Evolutionary conservation across 2,888 invertebrate genomes (phyloP).

Genomic region (Hypomecis atomaria): DNA sequence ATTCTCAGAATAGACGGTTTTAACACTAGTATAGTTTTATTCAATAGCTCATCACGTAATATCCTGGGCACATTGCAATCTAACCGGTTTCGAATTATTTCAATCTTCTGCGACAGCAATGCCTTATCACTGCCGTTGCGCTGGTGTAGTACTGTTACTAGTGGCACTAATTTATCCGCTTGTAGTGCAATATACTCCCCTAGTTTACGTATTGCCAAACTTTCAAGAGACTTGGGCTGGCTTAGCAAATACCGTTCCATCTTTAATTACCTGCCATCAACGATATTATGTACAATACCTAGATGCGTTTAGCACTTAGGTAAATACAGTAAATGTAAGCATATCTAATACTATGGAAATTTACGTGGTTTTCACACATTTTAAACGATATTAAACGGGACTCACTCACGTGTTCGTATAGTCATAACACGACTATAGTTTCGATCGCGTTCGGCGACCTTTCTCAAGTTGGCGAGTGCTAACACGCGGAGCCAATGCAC

Average conservation of each 20-base stretch:
- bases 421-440: no score
- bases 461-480: no score
- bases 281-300: no score
- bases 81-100: neutral
- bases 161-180: neutral
- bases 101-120: slow-evolving; percentile 34
- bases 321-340: no score
- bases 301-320: no score
- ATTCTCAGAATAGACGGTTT: neutral
- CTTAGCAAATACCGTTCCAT: neutral
- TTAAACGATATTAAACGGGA: no score
- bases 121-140: neutral
- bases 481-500: no score
- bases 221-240: neutral
- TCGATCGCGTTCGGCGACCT: no score
- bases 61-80: neutral
- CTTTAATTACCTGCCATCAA: neutral
- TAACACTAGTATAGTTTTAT: neutral
- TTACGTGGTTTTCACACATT: no score
- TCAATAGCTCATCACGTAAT: slow-evolving; percentile 1
- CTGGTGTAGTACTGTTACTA: neutral
- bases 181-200: neutral
- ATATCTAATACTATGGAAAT: no score
- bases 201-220: neutral
- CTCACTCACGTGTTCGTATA: no score